A percentile compares a stretch with the other conserved stretches of the same genome.
These are phyloP conservation scores for Sarcophaga carnaria DNA, from an alignment of 2,888 invertebrate species.

Conservation along the genomic window DNA sequence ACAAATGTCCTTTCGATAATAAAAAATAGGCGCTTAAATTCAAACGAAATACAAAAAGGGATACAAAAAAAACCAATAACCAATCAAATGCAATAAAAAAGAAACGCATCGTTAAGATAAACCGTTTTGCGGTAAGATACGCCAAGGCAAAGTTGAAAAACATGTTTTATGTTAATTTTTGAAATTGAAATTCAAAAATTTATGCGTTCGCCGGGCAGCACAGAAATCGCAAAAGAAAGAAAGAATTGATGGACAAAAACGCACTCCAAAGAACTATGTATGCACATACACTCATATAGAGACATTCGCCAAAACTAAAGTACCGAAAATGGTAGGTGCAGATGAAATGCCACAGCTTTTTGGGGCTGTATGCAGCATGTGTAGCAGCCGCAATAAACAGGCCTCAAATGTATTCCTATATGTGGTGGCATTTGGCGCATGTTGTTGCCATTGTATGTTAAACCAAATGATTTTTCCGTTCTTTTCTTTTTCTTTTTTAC, in stretches of 20 bases:
- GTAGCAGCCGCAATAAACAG: slow-evolving; percentile 18
- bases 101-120: slow-evolving; percentile 71
- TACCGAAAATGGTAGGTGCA: slow-evolving; percentile 66
- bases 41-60: slow-evolving; percentile 14
- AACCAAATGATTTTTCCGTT: slow-evolving; percentile 59
- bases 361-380: slow-evolving; percentile 3
- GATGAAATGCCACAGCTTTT: slow-evolving; percentile 58
- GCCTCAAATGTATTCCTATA: slow-evolving; percentile 32
- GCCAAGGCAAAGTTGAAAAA: slow-evolving; percentile 72
- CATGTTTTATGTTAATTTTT: slow-evolving; percentile 73
- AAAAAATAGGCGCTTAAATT: slow-evolving; percentile 36
- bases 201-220: slow-evolving; percentile 65
- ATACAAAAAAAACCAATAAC: slow-evolving; percentile 19
- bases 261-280: neutral
- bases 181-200: slow-evolving; percentile 71
- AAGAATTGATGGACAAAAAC: neutral
- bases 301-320: neutral
- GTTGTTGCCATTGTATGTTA: slow-evolving; percentile 62
- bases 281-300: too few relatives aligned
- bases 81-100: slow-evolving; percentile 67
- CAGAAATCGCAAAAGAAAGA: slow-evolving; percentile 9
- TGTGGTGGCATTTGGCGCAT: slow-evolving; percentile 67
- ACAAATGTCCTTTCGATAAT: slow-evolving; percentile 62
- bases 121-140: slow-evolving; percentile 60
- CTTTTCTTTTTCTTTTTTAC: slow-evolving; percentile 9